phyloP scores from a whole-genome alignment of 2,797 vertebrate species.

The Pelodytes ibericus region DNA sequence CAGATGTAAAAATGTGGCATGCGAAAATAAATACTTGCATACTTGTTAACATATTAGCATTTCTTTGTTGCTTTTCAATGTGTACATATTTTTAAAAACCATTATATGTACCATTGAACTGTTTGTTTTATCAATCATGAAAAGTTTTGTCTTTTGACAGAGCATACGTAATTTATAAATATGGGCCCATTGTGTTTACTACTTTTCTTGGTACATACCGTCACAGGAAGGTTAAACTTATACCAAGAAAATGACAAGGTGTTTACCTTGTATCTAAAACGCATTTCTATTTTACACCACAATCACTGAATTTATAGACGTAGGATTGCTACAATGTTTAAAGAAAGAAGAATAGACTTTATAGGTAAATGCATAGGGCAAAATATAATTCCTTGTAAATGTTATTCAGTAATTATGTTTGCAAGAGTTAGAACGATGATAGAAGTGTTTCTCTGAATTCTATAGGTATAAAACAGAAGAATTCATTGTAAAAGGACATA shows the following conservation, averaged over 20 bases:
- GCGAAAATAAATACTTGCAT: too few species aligned
- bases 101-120: too few species aligned
- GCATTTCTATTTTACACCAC: not conserved
- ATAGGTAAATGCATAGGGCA: slow-evolving; percentile 26
- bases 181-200: too few species aligned
- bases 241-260: not conserved
- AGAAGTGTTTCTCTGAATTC: slow-evolving; percentile 40
- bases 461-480: slow-evolving; percentile 38
- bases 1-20: too few species aligned
- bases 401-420: slow-evolving; percentile 42
- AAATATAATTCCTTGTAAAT: slow-evolving; percentile 41
- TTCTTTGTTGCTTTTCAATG: too few species aligned
- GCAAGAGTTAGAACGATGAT: slow-evolving; percentile 30
- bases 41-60: too few species aligned
- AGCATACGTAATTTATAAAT: too few species aligned
- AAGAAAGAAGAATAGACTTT: slow-evolving; percentile 7
- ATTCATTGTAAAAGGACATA: slow-evolving; percentile 29
- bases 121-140: too few species aligned
- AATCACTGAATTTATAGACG: not conserved
- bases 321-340: not conserved
- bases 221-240: not conserved
- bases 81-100: too few species aligned
- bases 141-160: too few species aligned
- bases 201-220: not conserved
- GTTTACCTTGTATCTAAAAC: not conserved